phyloP scores from a whole-genome alignment of 1,140 invertebrate genomes.

The Temnothorax longispinosus region DNA sequence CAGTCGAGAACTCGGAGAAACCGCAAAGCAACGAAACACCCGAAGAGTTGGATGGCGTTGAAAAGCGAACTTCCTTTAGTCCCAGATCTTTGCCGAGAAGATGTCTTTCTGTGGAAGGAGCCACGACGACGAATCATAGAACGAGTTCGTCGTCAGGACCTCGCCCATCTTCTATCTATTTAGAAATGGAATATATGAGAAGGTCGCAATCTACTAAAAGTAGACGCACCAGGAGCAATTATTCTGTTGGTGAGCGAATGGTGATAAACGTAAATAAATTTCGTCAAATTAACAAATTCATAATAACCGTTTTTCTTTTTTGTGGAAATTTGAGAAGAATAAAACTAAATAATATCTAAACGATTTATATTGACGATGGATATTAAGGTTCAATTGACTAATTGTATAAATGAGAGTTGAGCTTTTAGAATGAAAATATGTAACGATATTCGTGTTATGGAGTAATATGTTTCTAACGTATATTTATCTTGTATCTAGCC shows the following conservation, averaged over 20 bases:
- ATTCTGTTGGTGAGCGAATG: conserved; percentile 74
- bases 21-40: not conserved
- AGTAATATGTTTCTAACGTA: not conserved
- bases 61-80: conserved; percentile 40
- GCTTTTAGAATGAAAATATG: not conserved
- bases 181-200: conserved; percentile 76
- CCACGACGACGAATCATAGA: conserved; percentile 71
- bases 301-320: not conserved
- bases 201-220: conserved; percentile 63
- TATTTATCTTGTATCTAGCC: not conserved
- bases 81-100: conserved; percentile 75
- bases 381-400: not conserved
- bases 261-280: not conserved
- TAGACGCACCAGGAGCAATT: conserved; percentile 74
- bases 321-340: not conserved
- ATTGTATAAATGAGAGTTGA: not conserved
- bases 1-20: conserved; percentile 39
- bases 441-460: not conserved
- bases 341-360: not conserved
- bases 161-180: conserved; percentile 70
- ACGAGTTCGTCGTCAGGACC: conserved; percentile 49
- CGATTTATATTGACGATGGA: not conserved
- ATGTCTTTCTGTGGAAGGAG: conserved; percentile 77
- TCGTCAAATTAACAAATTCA: not conserved
- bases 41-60: conserved; percentile 9